Evolutionary conservation across 1,140 invertebrate genomes (phyloP), one percentile per base, ranked within the genome.

Genomic region (Drosophila pallidifrons): DNA sequence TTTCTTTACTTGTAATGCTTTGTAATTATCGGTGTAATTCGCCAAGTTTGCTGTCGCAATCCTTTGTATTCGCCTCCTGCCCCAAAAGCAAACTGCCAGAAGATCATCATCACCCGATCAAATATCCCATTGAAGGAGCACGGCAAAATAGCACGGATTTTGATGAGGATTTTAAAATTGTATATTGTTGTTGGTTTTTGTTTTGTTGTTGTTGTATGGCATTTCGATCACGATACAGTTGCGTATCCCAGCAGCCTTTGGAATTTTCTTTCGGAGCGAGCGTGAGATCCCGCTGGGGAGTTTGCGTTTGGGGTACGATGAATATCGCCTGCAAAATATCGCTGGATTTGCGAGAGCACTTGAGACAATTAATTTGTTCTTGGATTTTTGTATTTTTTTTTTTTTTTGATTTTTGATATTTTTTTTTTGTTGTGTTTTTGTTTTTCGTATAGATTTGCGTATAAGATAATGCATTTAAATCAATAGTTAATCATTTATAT

Each of bases 401-500:
- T 49, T 47, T 76, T 64, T 59, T 25, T 0, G 20, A 25, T 25
- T 25, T 25, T 25, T 25, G 20, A 25, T 25, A 60, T 32, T 65
- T 55, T 63, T 66, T 7, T 7, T 65, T 74, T 77, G 60, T 60
- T 64, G 20, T 65, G 52, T 59, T 61, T 52, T 3, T 67, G 64
- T n/a, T 10, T 58, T 75, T 63, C 46, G 32, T 65, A 64, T 75
- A 57, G 59, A 49, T 75, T 54, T 75, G 59, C 46, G 70, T 46
- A 47, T 49, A 70, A 25, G 20, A 77, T 82, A 67, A 75, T 83
- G 68, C 69, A 77, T 81, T 83, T 82, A 90, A 90, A 86, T 82
- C 79, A 75, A 90, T 76, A 79, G 73, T 79, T 89, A 82, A 85
- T 90, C 80, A 87, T 91, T 91, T 78, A 87, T 91, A 82, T 81